Conservation (phyloP, 30 jellyfish, hydroid and myxozoan species). For the Hydra vulgaris region DNA sequence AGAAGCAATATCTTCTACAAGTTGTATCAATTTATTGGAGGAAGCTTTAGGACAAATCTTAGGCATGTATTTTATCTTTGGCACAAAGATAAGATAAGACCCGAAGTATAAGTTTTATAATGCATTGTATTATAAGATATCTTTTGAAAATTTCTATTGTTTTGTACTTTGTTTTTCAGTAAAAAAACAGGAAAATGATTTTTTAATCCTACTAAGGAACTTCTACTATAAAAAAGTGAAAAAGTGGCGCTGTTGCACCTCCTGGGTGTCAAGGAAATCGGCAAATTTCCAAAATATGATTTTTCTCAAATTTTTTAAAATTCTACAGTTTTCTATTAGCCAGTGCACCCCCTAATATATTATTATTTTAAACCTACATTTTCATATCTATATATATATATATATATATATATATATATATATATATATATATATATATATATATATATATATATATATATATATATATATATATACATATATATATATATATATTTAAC, state of each 20-base stretch:
- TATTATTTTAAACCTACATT: not conserved
- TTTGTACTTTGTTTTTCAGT: not conserved
- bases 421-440: no score
- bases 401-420: no score
- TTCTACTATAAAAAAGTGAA: not conserved
- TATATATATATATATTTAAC: no score
- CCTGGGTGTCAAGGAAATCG: not conserved
- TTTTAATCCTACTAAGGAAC: not conserved
- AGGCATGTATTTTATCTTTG: not conserved
- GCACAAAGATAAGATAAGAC: not conserved
- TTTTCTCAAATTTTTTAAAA: not conserved
- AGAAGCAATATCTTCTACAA: not conserved
- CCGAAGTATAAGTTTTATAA: not conserved
- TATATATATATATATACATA: no score
- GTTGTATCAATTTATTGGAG: not conserved
- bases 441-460: no score
- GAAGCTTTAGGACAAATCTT: not conserved
- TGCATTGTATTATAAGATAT: not conserved
- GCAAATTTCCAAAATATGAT: not conserved
- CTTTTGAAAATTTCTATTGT: not conserved
- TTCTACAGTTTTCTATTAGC: not conserved
- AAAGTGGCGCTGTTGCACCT: not conserved
- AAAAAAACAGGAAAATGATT: not conserved
- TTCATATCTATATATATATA: no score
- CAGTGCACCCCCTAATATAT: not conserved